phyloP scores from a whole-genome alignment of 2,113 vertebrate genomes.

The Apistogramma diplotaenia region DNA sequence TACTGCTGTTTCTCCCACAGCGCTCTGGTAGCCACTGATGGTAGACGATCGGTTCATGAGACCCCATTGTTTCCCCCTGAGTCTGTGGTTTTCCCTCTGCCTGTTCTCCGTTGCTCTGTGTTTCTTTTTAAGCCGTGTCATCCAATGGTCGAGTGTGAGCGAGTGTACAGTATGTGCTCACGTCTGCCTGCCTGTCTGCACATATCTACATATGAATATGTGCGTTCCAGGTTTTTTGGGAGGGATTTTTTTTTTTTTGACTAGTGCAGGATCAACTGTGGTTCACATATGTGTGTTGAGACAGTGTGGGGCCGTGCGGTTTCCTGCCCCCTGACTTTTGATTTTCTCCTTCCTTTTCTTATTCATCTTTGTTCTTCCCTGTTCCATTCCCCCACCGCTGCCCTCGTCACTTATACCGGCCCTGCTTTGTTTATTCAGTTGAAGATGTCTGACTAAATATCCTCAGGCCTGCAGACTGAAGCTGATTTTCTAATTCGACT shows the following conservation, averaged over 20 bases:
- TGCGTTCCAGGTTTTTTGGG: slow-evolving; percentile 29
- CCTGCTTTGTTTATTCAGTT: slow-evolving; percentile 56
- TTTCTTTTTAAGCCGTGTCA: slow-evolving; percentile 49
- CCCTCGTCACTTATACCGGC: slow-evolving; percentile 16
- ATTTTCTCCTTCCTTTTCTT: slow-evolving; percentile 56
- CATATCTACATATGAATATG: slow-evolving; percentile 21
- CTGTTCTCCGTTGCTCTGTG: slow-evolving; percentile 44
- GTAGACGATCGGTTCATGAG: slow-evolving; percentile 33
- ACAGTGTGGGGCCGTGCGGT: slow-evolving; percentile 74
- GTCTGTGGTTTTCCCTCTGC: slow-evolving; percentile 63
- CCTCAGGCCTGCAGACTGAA: slow-evolving; percentile 33
- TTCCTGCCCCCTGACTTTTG: slow-evolving; percentile 59
- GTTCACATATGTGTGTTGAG: slow-evolving; percentile 67
- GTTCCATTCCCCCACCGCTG: slow-evolving; percentile 25
- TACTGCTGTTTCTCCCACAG: slow-evolving; percentile 53
- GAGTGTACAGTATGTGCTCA: slow-evolving; percentile 18
- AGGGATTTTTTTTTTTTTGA: background rate
- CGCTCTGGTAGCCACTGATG: slow-evolving; percentile 39
- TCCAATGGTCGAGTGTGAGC: slow-evolving; percentile 43
- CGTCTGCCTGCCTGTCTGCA: slow-evolving; percentile 50
- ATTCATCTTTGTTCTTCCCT: slow-evolving; percentile 42
- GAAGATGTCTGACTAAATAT: slow-evolving; percentile 52
- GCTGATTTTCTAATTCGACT: slow-evolving; percentile 47
- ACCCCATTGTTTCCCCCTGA: slow-evolving; percentile 51
- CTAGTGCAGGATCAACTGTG: slow-evolving; percentile 51